Base-by-base conservation (phyloP, 2,113 vertebrate species). In the Trogon melanurus region DNA sequence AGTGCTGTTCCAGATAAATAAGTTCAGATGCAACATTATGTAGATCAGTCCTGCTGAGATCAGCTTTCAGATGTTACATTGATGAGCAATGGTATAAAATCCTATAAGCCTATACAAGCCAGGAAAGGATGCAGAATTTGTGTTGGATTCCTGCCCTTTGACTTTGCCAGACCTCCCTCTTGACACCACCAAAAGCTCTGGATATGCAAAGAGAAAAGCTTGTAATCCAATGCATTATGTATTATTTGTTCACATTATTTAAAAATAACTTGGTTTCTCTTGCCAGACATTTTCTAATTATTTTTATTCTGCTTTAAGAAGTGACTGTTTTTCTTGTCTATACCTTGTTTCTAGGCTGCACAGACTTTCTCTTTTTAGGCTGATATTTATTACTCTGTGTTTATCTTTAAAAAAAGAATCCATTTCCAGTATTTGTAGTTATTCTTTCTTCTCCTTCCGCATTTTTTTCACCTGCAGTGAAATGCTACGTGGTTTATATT, bases 371-470 rank as follows among this genome's bases (percentile, higher is more conserved):
- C 23, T 88, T 79, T 79, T 92, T 82, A 79, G 65, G 69, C 47
- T 92, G 85, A 70, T 89, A 56, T 89, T 95, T 88, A 96, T 82
- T 76, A 38, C 30, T 72, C 48, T 65, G 36, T 89, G 47, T 75
- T 95, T 91, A 74, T 70, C 53, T 85, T 94, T 89, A 61, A 79
- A 91, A 85, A 51, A 38, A 27, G 12, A 78, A 86, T 69, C 67
- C 19, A 45, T 90, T 95, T 91, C 41, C 44, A 84, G 29, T 27
- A 36, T 47, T 81, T 79, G 38, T 48, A 84, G 64, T 57, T 91
- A 84, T 91, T 88, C 79, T 89, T 96, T 95, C 82, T 88, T 87
- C 79, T 87, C 51, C 41, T 88, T 96, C 50, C 10, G 34, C 29
- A 38, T 70, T 94, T 91, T 64, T 86, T 96, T 96, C 85, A 85